A percentile compares a stretch with the other conserved stretches of the same genome.
phyloP scores from a whole-genome alignment of 2,888 invertebrate genomes.

The Nasonia oneida region DNA sequence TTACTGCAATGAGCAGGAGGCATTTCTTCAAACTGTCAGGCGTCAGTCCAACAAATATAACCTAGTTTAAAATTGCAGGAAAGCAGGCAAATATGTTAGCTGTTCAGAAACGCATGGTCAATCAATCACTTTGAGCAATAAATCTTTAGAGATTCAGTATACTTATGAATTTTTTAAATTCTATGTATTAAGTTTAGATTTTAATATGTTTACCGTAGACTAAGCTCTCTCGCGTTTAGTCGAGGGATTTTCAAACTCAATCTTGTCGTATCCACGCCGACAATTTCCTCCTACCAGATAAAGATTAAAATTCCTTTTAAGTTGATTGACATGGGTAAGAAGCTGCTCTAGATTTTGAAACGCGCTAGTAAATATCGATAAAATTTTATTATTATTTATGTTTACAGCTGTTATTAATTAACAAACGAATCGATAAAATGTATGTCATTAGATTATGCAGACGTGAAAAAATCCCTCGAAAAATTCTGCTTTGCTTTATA shows the following conservation, averaged over 20 bases:
- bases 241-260: neutral
- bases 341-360: neutral
- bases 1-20: neutral
- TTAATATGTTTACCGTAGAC: neutral
- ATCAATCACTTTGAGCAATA: neutral
- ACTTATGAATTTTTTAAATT: too few species aligned
- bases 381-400: too few species aligned
- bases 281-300: neutral
- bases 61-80: neutral
- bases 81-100: neutral
- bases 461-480: neutral
- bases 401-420: too few species aligned
- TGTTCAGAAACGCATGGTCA: neutral
- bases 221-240: neutral
- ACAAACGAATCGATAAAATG: too few species aligned
- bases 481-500: conserved; percentile 9
- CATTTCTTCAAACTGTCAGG: neutral
- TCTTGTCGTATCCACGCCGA: neutral
- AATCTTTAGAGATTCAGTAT: neutral
- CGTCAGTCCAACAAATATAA: neutral
- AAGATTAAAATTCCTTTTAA: conserved; percentile 34
- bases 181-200: neutral
- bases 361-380: too few species aligned
- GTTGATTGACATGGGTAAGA: conserved; percentile 26
- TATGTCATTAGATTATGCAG: neutral